A percentile compares a stretch with the other conserved stretches of the same genome.
phyloP scores from a whole-genome alignment of 2,113 vertebrate genomes.

The Diglossa brunneiventris region DNA sequence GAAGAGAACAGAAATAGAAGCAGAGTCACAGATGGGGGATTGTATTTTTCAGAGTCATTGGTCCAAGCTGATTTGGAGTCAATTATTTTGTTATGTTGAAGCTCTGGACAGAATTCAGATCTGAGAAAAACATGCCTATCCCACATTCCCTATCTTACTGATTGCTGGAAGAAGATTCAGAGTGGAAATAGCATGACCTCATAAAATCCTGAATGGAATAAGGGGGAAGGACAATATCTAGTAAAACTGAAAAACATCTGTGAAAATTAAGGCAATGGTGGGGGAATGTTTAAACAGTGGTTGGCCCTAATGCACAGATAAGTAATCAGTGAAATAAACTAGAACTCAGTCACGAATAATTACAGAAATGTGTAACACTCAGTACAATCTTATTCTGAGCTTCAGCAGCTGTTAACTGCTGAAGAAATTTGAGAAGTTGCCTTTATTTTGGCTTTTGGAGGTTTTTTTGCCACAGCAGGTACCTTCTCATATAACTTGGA shows the following conservation, averaged over 20 bases:
- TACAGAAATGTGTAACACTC: background rate
- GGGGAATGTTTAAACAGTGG: background rate
- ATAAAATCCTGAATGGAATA: background rate
- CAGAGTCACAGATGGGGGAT: background rate
- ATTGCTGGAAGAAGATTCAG: background rate
- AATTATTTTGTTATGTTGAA: background rate
- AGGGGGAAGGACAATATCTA: background rate
- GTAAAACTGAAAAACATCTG: background rate
- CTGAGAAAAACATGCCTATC: background rate
- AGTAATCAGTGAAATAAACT: background rate
- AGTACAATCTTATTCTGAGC: background rate
- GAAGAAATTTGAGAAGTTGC: background rate
- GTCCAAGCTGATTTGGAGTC: background rate
- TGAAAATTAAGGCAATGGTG: background rate
- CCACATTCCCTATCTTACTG: background rate
- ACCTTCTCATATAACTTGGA: background rate
- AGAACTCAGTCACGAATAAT: background rate
- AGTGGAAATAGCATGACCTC: background rate
- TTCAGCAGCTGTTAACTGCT: background rate
- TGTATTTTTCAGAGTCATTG: background rate
- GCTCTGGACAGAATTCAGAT: background rate
- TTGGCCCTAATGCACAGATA: background rate
- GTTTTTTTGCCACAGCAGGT: rapidly evolving
- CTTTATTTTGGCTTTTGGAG: background rate
- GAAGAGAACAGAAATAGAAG: background rate